Evolutionary conservation across 2,888 invertebrate genomes (phyloP), one percentile per base, ranked within the genome.

Genomic region (Biston stratarius): DNA sequence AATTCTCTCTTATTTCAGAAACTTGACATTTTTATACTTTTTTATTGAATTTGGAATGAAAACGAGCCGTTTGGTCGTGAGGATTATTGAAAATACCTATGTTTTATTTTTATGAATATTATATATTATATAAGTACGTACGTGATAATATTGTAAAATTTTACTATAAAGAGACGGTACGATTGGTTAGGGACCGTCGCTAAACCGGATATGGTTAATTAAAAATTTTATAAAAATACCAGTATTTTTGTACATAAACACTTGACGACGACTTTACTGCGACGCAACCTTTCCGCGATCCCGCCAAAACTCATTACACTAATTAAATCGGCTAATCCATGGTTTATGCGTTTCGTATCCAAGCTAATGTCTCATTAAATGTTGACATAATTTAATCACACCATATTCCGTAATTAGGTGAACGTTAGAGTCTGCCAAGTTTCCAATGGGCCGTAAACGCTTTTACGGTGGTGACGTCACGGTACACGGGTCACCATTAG

Each of bases 391-490:
- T 68, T 52, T 58, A 68, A 64, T 68, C 24, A 63, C 40, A 15
- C 45, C 64, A 45, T 51, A 56, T 42, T 36, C 45, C 59, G 74
- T 74, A 72, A 74, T 74, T 72, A 72, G 72, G 69, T 60, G 67
- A 53, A 66, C 62, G 58, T 71, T 64, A 70, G 71, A 61, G 60
- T 64, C 72, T 72, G 71, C 59, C 53, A 71, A 69, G 72, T 72
- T 71, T 74, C 74, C 60, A 58, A 74, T 72, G 64, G 74, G 55
- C 51, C 65, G 68, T 74, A 69, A 73, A 69, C 36, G 14, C 38
- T 66, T 74, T 74, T 69, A 74, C 64, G 67, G 24, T 61, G 14
- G 63, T 71, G 74, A 70, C 73, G 73, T 63, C 71, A 67, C 61
- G 34, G 45, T 24, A 44, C 44, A 56, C 56, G 60, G 56, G 33